phyloP scores from a whole-genome alignment of 2,113 vertebrate genomes.

The Labeo catla region DNA sequence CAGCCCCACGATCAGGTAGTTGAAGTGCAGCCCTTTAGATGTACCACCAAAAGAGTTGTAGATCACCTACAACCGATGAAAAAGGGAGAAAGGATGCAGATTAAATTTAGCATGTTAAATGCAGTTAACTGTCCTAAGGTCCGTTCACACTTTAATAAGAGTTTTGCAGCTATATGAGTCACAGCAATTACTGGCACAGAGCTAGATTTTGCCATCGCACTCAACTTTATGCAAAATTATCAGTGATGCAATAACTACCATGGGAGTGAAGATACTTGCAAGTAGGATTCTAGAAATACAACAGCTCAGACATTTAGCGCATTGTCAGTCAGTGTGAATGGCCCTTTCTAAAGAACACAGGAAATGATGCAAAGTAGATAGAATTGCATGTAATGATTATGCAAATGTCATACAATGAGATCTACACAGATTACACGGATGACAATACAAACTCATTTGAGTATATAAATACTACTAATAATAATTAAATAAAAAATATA shows the following conservation, averaged over 20 bases:
- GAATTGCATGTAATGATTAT: constrained; percentile 8
- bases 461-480: background rate
- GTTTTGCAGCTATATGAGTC: background rate
- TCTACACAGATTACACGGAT: background rate
- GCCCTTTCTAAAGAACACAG: background rate
- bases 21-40: constrained; percentile 96
- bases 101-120: background rate
- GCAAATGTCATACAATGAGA: background rate
- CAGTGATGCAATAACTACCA: background rate
- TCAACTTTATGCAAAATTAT: background rate
- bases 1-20: constrained; percentile 95
- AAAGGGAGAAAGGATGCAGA: background rate
- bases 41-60: constrained; percentile 96
- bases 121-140: background rate
- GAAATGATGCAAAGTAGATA: background rate
- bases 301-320: background rate
- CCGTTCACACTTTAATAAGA: background rate
- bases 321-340: background rate
- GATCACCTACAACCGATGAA: constrained; percentile 83
- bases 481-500: background rate
- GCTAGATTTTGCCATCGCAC: background rate
- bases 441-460: background rate
- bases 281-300: background rate
- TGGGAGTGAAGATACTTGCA: background rate
- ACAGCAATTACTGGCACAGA: background rate